Percentiles rank a stretch among this genome's conserved stretches.
Evolutionary conservation across 2,888 invertebrate genomes (phyloP).

Genomic region (Netelia virgata): DNA sequence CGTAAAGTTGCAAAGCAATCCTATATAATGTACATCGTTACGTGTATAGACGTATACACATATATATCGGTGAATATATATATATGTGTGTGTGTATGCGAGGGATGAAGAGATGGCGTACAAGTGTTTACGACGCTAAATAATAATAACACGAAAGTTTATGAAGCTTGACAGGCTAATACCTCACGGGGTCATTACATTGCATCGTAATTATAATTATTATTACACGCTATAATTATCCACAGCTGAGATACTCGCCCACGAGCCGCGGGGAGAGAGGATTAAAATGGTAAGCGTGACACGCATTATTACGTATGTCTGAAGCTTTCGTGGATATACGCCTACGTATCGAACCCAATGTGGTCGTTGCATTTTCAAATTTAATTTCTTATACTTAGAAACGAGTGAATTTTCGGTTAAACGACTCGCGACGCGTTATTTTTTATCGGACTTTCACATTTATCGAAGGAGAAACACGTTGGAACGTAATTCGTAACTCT

Average conservation of each 20-base stretch:
- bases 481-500: slow-evolving; percentile 36
- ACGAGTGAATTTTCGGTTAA: slow-evolving; percentile 41
- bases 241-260: slow-evolving; percentile 46
- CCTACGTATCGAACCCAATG: neutral
- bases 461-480: slow-evolving; percentile 18
- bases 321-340: neutral
- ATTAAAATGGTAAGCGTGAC: neutral
- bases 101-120: slow-evolving; percentile 48
- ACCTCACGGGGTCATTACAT: slow-evolving; percentile 74
- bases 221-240: slow-evolving; percentile 75
- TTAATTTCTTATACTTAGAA: slow-evolving; percentile 24
- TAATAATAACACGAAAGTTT: slow-evolving; percentile 77
- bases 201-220: slow-evolving; percentile 78
- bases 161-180: slow-evolving; percentile 78
- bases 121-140: slow-evolving; percentile 80
- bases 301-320: slow-evolving; percentile 12
- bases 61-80: neutral
- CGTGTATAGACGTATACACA: slow-evolving; percentile 16
- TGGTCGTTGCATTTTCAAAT: slow-evolving; percentile 45
- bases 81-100: neutral
- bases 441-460: slow-evolving; percentile 14
- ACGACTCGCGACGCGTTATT: slow-evolving; percentile 23
- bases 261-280: neutral
- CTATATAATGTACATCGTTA: neutral
- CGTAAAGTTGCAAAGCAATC: slow-evolving; percentile 14